Evolutionary conservation across 1,140 invertebrate genomes (phyloP).

Genomic region (Acromyrmex echinatior): DNA sequence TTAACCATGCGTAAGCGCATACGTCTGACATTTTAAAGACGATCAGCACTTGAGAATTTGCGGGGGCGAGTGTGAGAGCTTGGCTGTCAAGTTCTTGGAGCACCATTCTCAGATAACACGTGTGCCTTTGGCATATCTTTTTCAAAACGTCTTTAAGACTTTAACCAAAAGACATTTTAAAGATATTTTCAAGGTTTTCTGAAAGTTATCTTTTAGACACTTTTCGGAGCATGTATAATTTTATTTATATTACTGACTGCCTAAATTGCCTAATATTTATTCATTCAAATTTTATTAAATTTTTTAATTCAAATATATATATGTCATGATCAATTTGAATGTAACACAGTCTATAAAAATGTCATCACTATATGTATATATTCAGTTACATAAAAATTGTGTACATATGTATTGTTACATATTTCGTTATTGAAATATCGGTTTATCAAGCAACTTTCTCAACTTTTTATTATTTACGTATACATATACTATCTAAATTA

Average conservation of each 20-base stretch:
- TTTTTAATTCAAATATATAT: conserved; percentile 14
- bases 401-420: too few relatives aligned
- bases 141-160: neutral
- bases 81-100: conserved; percentile 39
- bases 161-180: neutral
- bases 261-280: neutral
- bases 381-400: too few relatives aligned
- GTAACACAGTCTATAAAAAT: neutral
- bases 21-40: conserved; percentile 3
- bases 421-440: too few relatives aligned
- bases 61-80: conserved; percentile 53
- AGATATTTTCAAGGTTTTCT: neutral
- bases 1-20: neutral
- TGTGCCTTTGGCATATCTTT: neutral
- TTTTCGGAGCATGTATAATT: neutral
- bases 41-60: conserved; percentile 48
- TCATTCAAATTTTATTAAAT: neutral
- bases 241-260: neutral
- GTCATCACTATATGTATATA: too few relatives aligned
- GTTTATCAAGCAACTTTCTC: too few relatives aligned
- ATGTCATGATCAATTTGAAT: neutral
- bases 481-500: too few relatives aligned
- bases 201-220: neutral
- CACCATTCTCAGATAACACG: conserved; percentile 26
- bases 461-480: too few relatives aligned